phyloP scores from a whole-genome alignment of 1,140 invertebrate genomes.

The Drosophila erecta region DNA sequence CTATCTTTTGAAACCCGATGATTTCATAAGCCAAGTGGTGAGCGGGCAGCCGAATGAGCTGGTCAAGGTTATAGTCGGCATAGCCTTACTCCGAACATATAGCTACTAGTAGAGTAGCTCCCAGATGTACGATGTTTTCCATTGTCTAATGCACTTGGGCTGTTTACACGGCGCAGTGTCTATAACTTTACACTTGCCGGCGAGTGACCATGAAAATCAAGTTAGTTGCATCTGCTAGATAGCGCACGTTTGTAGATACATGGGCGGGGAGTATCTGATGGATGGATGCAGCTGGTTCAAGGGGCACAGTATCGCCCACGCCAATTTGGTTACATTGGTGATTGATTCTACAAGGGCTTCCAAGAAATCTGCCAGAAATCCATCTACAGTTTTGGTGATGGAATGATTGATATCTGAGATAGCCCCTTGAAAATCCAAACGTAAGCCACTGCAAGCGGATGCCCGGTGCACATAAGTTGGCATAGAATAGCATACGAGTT shows the following conservation, averaged over 20 bases:
- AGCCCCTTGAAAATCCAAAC: not conserved
- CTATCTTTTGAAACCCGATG: slow-evolving; percentile 71
- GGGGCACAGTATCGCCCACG: not conserved
- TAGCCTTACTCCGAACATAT: slow-evolving; percentile 33
- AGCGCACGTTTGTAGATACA: slow-evolving; percentile 8
- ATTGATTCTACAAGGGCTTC: too few species aligned
- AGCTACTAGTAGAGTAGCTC: slow-evolving; percentile 20
- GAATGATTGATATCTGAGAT: not conserved
- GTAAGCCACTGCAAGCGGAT: not conserved
- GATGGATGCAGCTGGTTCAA: not conserved
- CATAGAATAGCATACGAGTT: too few species aligned
- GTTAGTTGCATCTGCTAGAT: slow-evolving; percentile 28
- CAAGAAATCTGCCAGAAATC: too few species aligned
- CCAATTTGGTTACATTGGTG: too few species aligned
- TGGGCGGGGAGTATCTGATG: not conserved
- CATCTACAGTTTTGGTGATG: too few species aligned
- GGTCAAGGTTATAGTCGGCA: slow-evolving; percentile 63
- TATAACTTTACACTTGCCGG: slow-evolving; percentile 50
- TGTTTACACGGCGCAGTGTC: slow-evolving; percentile 48
- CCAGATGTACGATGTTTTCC: slow-evolving; percentile 57
- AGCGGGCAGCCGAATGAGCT: slow-evolving; percentile 55
- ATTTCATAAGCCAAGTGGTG: slow-evolving; percentile 51
- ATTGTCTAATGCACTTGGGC: slow-evolving; percentile 58
- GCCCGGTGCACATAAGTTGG: not conserved
- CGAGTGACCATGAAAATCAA: slow-evolving; percentile 48